Evolutionary conservation across 1,140 invertebrate species (phyloP), one percentile per base, ranked within the genome.

Genomic region (Catajapyx aquilonaris): DNA sequence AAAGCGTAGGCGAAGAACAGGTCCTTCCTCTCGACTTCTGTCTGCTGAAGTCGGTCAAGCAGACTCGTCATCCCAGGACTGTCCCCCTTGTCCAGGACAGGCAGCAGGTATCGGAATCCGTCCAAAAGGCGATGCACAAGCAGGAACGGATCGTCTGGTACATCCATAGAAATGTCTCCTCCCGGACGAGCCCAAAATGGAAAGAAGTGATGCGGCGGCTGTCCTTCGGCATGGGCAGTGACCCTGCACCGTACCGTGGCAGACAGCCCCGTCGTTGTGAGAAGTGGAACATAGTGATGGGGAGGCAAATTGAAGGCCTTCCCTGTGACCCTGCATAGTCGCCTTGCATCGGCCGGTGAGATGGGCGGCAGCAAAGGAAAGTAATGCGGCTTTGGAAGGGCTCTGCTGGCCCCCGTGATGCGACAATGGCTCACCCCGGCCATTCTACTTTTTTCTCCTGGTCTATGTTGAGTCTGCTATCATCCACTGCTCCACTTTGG

Each of bases 361-460:
- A 81, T 75, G 0, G 77, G 73, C 13, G 78, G 77, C 20, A 84
- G 57, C 19, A 85, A 59, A 2, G 81, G 80, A 47, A 84, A 77
- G 52, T 84, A 84, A 56, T 83, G 79, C 20, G 77, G 73, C 46
- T 80, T 76, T 28, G 77, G 76, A 42, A 84, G 66, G 43, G 75
- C 76, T 30, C 76, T 65, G 52, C 75, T 78, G 46, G 68, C 70
- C 21, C 76, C 79, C 21, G 80, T 84, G 40, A 85, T 83, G 54
- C 79, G 71, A 57, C 79, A 83, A 52, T 50, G 13, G 23, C 13
- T 28, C 23, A n/a, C n/a, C n/a, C n/a, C n/a, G n/a, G n/a, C n/a
- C n/a, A n/a, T n/a, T n/a, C n/a, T n/a, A n/a, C n/a, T n/a, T n/a
- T n/a, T n/a, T n/a, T n/a, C n/a, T n/a, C n/a, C n/a, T n/a, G n/a